Percentiles rank a stretch among this genome's conserved stretches.
phyloP scores from a whole-genome alignment of 2,888 invertebrate genomes.

The Drosophila parthenogenetica region DNA sequence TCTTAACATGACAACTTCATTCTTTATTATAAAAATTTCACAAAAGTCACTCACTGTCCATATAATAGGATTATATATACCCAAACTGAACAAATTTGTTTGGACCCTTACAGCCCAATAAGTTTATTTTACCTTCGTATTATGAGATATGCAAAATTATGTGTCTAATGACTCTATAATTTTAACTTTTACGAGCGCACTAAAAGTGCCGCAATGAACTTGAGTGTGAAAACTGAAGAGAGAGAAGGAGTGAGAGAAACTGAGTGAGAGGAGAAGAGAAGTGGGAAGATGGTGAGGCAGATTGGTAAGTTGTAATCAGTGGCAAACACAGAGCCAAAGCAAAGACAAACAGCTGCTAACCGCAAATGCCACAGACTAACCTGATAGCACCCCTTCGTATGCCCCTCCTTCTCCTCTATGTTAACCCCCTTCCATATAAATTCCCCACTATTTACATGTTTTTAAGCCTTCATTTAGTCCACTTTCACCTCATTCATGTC shows the following conservation, averaged over 20 bases:
- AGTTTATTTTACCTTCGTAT: neutral
- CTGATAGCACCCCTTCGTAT: conserved; percentile 12
- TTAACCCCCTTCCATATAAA: neutral
- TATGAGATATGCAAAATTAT: conserved; percentile 15
- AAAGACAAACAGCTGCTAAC: conserved; percentile 40
- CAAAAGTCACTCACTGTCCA: too few species aligned
- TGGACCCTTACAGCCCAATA: neutral
- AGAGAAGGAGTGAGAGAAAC: neutral
- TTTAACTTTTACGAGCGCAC: conserved; percentile 23
- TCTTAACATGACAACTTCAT: too few species aligned
- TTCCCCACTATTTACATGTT: neutral
- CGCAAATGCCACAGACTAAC: conserved; percentile 53
- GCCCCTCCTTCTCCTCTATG: neutral
- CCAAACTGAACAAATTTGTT: too few species aligned
- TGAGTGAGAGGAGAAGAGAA: neutral
- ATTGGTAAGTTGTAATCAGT: conserved; percentile 12
- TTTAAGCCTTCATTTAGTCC: neutral
- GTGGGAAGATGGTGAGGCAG: neutral
- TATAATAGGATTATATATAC: too few species aligned
- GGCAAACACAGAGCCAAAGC: conserved; percentile 26
- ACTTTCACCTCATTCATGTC: conserved; percentile 21
- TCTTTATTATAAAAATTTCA: too few species aligned
- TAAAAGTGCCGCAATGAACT: conserved; percentile 4
- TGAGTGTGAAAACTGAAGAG: neutral
- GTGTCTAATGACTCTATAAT: conserved; percentile 28